Evolutionary conservation across 2,888 invertebrate species (phyloP), one percentile per base, ranked within the genome.

Genomic region (Cheilosia scutellata): DNA sequence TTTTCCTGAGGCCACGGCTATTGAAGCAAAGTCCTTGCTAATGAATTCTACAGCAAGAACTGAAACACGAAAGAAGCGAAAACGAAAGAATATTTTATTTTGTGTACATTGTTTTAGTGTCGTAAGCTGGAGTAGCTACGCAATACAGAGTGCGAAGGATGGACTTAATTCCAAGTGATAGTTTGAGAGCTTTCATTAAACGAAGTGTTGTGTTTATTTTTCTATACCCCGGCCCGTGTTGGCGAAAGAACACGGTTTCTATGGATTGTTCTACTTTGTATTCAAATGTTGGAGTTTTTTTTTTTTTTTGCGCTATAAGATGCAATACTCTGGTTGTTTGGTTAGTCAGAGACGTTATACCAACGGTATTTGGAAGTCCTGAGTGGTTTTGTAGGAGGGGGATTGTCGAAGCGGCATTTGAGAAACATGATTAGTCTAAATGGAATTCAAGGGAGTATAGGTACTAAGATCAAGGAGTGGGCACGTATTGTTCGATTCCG

Each of bases 121-220:
- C 42, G 53, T 51, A 55, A 63, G 37, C 47, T 31, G 29, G 37
- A 37, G 47, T 37, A 65, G 11, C 27, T 13, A 49, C 37, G 16
- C 16, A 20, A 40, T 9, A 27, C 40, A n/a, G 2, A 4, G 44
- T 20, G 29, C 9, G 33, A 13, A 57, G 42, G 47, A 55, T 53
- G 63, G 42, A 76, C 53, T 55, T 71, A 76, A 65, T 76, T 57
- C 25, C 37, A 29, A 60, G 44, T 42, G 71, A 65, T 82, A 58
- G 71, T 60, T 82, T 57, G 66, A 66, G 53, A 66, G 77, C 33
- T 71, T 82, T 82, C 71, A 66, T 76, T 55, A 60, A 60, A 51
- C 33, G 66, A 44, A 60, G 60, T 80, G 71, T 65, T 65, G 76
- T 77, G 76, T 82, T 82, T 77, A 58, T 57, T 51, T 65, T 76